Base-by-base conservation (phyloP, 2,888 invertebrate species). In the Melitaea athalia region DNA sequence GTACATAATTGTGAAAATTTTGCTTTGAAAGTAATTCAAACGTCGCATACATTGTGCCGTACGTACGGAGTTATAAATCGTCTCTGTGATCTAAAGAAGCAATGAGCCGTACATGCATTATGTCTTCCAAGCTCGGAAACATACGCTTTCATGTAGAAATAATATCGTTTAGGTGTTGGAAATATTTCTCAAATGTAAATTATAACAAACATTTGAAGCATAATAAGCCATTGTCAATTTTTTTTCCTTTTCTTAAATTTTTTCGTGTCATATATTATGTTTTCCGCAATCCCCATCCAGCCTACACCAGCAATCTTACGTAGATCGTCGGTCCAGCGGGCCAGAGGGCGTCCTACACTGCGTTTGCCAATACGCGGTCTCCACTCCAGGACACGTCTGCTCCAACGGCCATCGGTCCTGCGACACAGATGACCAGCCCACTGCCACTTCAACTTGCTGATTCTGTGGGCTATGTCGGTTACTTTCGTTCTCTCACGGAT, bases 131-230 rank as follows among this genome's bases (percentile, higher is more conserved):
- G 57, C 43, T 61, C 60, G 47, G 64, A 64, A 61, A 64, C 64
- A 64, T 68, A 68, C 63, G 68, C 68, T 68, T 53, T 68, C 68
- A 64, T 64, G 68, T 53, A 64, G 68, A 68, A 64, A 53, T 68
- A 68, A 68, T 64, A 68, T 68, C 59, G 38, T 63, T 63, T 64
- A 42, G 50, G 45, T 59, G 63, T 68, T 55, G 33, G 55, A 55
- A 55, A n/a, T n/a, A 55, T 55, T 38, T 33, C 33, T 55, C 33
- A 38, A 31, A 55, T 55, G 55, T 55, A 55, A 55, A 33, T 14
- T 55, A 55, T 38, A 33, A 14, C 14, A 31, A 24, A 24, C 31
- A 53, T 24, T 33, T 8, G 14, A n/a, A 33, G 14, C 14, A 7
- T 33, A 38, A 7, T 55, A 33, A 33, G 31, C 14, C n/a, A 33